Evolutionary conservation across 1,140 invertebrate genomes (phyloP), one percentile per base, ranked within the genome.

Genomic region (Lethrus apterus): DNA sequence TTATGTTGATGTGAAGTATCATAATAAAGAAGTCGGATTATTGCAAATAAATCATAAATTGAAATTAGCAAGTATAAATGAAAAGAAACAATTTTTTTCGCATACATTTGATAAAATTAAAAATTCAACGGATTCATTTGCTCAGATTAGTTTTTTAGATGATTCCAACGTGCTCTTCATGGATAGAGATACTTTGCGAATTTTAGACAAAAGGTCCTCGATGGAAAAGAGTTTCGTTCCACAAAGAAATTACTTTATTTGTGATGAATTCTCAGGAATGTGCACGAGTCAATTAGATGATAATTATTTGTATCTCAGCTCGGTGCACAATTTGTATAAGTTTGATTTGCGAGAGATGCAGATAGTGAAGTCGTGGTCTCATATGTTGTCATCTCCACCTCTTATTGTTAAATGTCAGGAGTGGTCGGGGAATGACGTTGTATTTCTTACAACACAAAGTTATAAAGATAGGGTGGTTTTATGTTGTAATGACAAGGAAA

Each of bases 401-500:
- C 15, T 24, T 23, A 17, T 42, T n/a, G 17, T 42, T 19, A 42
- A 42, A 42, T 9, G 24, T 10, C 10, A 15, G n/a, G 8, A 29
- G 2, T 29, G 10, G 4, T 13, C 17, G 8, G n/a, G 14, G 21
- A 14, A 10, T 14, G 24, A 42, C 3, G 17, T 42, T 10, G 29
- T 42, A 15, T 42, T 26, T 29, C 11, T 42, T 1, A 26, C 40
- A 7, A 23, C 40, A 7, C 40, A 42, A 18, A 42, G 15, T 7
- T 42, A 42, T 21, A 42, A 42, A 2, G 40, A 42, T 9, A 13
- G 40, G 29, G n/a, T 42, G 1, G 24, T 42, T 2, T 42, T 42
- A 26, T 17, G 17, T 23, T 15, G 23, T 17, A 29, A 42, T 29
- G 40, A 29, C 24, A 8, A 29, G 10, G 40, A 29, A 29, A 14